Base-by-base conservation (phyloP, 2,797 vertebrate genomes). In the Craterocephalus amniculus region DNA sequence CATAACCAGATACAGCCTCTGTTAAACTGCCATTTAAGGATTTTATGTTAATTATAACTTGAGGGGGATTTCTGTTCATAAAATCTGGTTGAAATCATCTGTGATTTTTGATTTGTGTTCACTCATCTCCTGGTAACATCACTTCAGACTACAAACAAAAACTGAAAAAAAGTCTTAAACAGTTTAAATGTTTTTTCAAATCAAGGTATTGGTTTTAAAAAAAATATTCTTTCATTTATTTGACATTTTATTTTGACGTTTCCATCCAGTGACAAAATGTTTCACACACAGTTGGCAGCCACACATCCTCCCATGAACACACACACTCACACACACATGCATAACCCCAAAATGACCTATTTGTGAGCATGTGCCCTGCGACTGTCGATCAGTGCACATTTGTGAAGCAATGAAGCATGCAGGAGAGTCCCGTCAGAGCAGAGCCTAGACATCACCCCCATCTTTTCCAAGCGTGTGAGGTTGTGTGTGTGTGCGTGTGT, bases 351-450 rank as follows among this genome's bases (percentile, higher is more conserved):
- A 90, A 82, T 89, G 88, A 91, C 88, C 89, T 84, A 87, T 91
- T 83, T 89, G 88, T 89, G 76, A 89, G 83, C 82, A 86, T 87
- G 74, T 88, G 88, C 92, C 90, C 89, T 86, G 88, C 72, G 72
- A 84, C 84, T 91, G 91, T 87, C 79, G 78, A 91, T 89, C 89
- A 88, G 85, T 59, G 72, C 79, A 86, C 78, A 91, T 92, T 88
- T 91, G 84, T 86, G 74, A 88, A 66, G 89, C 86, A 83, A 87
- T 85, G 89, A 88, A 88, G 88, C 89, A 54, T 89, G 83, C 72
- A 80, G 72, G 80, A 83, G 80, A 75, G 81, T 86, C 82, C 87
- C 76, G 74, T 87, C 86, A 90, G 79, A 84, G 80, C 74, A 77
- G 78, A 76, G 80, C 80, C 80, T 52, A 82, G 74, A 82, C 79